Conservation (phyloP, 2,888 invertebrate genomes). For the Ceramica pisi region DNA sequence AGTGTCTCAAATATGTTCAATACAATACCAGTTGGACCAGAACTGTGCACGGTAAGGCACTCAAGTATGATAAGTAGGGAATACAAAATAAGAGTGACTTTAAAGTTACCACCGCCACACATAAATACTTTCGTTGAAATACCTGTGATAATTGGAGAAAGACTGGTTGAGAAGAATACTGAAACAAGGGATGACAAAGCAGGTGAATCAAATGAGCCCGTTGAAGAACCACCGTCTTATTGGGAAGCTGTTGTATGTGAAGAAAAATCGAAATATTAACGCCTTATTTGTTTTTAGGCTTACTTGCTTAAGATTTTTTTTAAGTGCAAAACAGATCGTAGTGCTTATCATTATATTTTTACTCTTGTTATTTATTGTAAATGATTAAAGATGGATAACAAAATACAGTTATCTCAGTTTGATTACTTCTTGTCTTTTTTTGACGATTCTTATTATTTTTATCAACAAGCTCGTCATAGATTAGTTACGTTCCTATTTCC, state of each 20-base stretch:
- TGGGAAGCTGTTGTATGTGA: neutral
- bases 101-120: conserved; percentile 36
- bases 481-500: neutral
- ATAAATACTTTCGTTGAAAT: conserved; percentile 29
- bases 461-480: neutral
- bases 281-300: no score
- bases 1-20: conserved; percentile 22
- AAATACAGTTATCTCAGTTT: neutral
- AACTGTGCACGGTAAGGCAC: conserved; percentile 34
- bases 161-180: neutral
- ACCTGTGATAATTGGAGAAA: conserved; percentile 40
- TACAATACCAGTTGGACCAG: conserved; percentile 6
- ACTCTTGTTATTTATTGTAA: no score
- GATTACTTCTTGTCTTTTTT: neutral
- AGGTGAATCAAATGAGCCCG: neutral
- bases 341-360: no score
- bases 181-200: neutral
- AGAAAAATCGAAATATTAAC: neutral
- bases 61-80: conserved; percentile 29
- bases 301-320: no score
- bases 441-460: no score
- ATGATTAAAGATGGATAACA: no score
- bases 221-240: conserved; percentile 10
- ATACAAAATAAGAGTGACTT: conserved; percentile 29
- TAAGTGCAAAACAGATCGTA: no score